Percentiles rank a stretch among this genome's conserved stretches.
These are phyloP conservation scores for Danio tinwini DNA, from an alignment of 2,797 vertebrate genomes.

Conservation along the genomic window DNA sequence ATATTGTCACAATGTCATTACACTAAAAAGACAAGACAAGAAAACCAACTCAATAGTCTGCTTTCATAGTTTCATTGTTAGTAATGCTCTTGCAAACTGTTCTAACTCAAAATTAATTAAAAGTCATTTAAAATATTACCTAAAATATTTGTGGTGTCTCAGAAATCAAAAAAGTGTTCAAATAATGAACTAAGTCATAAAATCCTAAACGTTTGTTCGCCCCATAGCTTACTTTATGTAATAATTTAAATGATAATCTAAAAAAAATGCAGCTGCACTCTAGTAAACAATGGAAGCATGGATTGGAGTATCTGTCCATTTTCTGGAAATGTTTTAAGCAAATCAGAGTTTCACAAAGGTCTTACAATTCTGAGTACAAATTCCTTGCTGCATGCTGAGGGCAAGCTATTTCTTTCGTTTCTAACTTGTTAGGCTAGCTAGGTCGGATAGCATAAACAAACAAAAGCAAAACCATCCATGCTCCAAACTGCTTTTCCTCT, in stretches of 20 bases:
- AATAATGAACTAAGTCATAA: too few species aligned
- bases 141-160: too few species aligned
- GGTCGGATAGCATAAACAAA: too few species aligned
- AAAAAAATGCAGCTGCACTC: background rate
- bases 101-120: background rate
- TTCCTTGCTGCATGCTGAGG: background rate
- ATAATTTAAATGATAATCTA: background rate
- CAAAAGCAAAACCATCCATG: background rate
- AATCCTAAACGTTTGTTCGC: background rate
- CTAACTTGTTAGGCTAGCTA: background rate
- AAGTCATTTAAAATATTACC: too few species aligned
- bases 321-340: too few species aligned
- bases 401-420: slow-evolving; percentile 1
- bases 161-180: background rate
- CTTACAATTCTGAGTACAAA: background rate
- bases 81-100: too few species aligned
- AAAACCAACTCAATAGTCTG: background rate
- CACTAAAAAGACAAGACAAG: background rate
- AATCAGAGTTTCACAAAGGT: too few species aligned
- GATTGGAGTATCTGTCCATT: too few species aligned
- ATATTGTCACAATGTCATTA: too few species aligned
- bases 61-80: background rate
- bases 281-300: background rate
- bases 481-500: too few species aligned
- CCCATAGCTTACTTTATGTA: background rate